Conservation (phyloP, 2,888 invertebrate genomes). For the Entomobrya multifasciata region DNA sequence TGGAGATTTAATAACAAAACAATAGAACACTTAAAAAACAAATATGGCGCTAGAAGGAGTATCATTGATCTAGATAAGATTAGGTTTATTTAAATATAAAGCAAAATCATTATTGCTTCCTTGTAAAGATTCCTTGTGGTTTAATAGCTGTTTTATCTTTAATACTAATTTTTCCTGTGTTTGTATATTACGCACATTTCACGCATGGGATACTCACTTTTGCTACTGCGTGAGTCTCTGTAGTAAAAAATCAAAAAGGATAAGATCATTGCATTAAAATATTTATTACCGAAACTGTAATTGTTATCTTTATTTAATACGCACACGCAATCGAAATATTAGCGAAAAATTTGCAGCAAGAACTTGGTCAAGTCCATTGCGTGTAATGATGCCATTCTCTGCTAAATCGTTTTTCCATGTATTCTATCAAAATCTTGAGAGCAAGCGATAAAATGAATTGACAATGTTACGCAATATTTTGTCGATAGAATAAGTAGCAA, state of each 20-base stretch:
- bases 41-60: neutral
- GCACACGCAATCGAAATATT: too few relatives aligned
- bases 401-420: too few relatives aligned
- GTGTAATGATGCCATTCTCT: too few relatives aligned
- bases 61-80: neutral
- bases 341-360: too few relatives aligned
- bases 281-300: too few relatives aligned
- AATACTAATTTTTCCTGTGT: neutral
- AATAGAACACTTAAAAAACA: neutral
- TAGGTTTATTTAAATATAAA: neutral
- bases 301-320: too few relatives aligned
- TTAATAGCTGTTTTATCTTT: neutral
- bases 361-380: too few relatives aligned
- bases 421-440: too few relatives aligned
- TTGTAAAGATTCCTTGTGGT: neutral
- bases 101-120: neutral
- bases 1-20: neutral
- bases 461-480: conserved; percentile 37
- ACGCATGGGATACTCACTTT: neutral
- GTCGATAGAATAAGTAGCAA: neutral
- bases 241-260: too few relatives aligned
- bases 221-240: neutral
- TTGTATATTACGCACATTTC: neutral
- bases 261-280: too few relatives aligned
- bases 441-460: neutral